A percentile compares a stretch with the other conserved stretches of the same genome.
Conservation (phyloP, 2,113 vertebrate species). For the Tretioscincus oriximinensis region DNA sequence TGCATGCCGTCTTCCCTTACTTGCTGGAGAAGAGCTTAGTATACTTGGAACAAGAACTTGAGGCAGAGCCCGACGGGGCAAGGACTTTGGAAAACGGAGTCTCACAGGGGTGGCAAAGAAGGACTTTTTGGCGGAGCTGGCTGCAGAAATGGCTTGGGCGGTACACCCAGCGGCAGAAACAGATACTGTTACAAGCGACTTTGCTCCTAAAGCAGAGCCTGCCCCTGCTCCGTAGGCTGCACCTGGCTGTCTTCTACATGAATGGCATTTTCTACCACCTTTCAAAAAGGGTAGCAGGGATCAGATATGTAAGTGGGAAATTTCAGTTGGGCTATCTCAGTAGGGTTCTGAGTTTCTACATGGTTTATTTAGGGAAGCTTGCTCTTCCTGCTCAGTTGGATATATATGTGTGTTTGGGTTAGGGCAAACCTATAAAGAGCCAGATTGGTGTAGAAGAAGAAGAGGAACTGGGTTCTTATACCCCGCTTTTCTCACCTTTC, state of each 20-base stretch:
- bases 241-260: slow-evolving; percentile 88
- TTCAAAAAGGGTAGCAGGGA: slow-evolving; percentile 81
- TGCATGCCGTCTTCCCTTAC: slow-evolving; percentile 83
- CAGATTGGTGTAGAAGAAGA: no score
- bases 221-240: slow-evolving; percentile 78
- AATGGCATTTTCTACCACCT: slow-evolving; percentile 85
- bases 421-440: no score
- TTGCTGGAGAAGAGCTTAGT: slow-evolving; percentile 83
- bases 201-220: slow-evolving; percentile 73
- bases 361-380: background rate
- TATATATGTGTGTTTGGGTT: no score
- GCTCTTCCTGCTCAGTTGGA: background rate
- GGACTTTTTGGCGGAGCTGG: slow-evolving; percentile 66
- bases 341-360: background rate
- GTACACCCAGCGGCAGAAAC: slow-evolving; percentile 79
- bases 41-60: slow-evolving; percentile 85
- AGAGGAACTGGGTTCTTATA: no score
- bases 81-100: slow-evolving; percentile 32
- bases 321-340: background rate
- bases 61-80: slow-evolving; percentile 42
- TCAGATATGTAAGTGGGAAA: slow-evolving; percentile 82
- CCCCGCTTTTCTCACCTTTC: no score
- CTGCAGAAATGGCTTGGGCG: slow-evolving; percentile 52
- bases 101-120: slow-evolving; percentile 36
- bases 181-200: slow-evolving; percentile 52